These are phyloP conservation scores for Cremastobaeus sp. DNA, from an alignment of 2,888 invertebrate species.

Conservation along the genomic window DNA sequence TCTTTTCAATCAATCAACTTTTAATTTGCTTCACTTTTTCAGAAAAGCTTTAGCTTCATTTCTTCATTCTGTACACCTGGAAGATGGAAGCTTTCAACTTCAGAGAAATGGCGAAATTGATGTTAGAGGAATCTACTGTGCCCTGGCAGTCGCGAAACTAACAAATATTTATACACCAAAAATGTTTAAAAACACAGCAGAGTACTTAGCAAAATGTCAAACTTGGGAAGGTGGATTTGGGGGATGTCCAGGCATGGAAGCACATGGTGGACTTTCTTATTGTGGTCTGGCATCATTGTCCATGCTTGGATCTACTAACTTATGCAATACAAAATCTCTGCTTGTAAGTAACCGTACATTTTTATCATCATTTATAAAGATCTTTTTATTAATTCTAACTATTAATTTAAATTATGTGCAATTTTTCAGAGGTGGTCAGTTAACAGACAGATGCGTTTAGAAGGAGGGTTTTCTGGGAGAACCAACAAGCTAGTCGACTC, in stretches of 20 bases:
- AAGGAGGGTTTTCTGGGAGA: constrained; percentile 98
- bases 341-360: too few species aligned
- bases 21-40: constrained; percentile 11
- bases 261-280: constrained; percentile 99
- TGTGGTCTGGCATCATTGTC: constrained; percentile 96
- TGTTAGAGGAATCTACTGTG: constrained; percentile 98
- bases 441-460: constrained; percentile 93
- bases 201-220: constrained; percentile 97
- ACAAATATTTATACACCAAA: constrained; percentile 87
- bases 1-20: not conserved
- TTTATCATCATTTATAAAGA: too few species aligned
- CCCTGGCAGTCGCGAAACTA: constrained; percentile 91
- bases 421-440: constrained; percentile 88
- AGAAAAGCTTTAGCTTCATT: constrained; percentile 86
- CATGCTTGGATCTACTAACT: constrained; percentile 86
- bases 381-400: too few species aligned
- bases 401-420: too few species aligned
- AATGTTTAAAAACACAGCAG: constrained; percentile 90
- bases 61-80: constrained; percentile 86
- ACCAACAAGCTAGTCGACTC: constrained; percentile 99
- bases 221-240: constrained; percentile 99
- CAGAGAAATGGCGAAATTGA: constrained; percentile 96
- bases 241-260: constrained; percentile 95
- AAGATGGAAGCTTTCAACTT: constrained; percentile 94
- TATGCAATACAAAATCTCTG: constrained; percentile 87